Evolutionary conservation across 2,797 vertebrate genomes (phyloP), one percentile per base, ranked within the genome.

Genomic region (Allobates femoralis): DNA sequence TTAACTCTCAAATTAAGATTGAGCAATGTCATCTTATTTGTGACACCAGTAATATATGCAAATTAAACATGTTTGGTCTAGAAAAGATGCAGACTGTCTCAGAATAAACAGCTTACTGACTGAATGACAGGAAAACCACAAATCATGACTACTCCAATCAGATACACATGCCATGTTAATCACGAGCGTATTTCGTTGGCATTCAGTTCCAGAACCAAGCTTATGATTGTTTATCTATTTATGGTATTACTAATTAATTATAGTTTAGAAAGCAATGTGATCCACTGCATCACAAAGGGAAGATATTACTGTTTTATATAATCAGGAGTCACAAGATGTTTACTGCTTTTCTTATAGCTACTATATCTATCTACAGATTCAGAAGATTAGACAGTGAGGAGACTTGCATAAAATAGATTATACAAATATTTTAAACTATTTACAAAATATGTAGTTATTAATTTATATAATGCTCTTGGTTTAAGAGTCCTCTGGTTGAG

Each of bases 121-220:
- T 58, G 41, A 3, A 83, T 74, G 34, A 62, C 32, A 83, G 81
- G 69, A 83, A 78, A 74, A 46, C 55, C 81, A 60, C 69, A 83
- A 46, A 73, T 55, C 51, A 58, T 11, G 26, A 28, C 69, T 75
- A 18, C 18, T 46, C 26, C n/a, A 74, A 26, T 58, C 23, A 28
- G 15, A 37, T 37, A 28, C 7, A 30, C 37, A 73, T 30, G 37
- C 53, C 26, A 21, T 66, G 23, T 64, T 51, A 30, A 51, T 30
- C 67, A 74, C 21, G 18, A 28, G 30, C 71, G 11, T 46, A n/a
- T 26, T 60, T 5, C 1, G 79, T 28, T 56, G 50, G 26, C 50
- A 19, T 37, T 10, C 19, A 56, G 7, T 82, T 14, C 30, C 51
- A 58, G 51, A 74, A 74, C 32, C n/a, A 83, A 60, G n/a, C 53